Percentiles rank a stretch among this genome's conserved stretches.
phyloP scores from a whole-genome alignment of 2,113 vertebrate species.

The Octodon degus region DNA sequence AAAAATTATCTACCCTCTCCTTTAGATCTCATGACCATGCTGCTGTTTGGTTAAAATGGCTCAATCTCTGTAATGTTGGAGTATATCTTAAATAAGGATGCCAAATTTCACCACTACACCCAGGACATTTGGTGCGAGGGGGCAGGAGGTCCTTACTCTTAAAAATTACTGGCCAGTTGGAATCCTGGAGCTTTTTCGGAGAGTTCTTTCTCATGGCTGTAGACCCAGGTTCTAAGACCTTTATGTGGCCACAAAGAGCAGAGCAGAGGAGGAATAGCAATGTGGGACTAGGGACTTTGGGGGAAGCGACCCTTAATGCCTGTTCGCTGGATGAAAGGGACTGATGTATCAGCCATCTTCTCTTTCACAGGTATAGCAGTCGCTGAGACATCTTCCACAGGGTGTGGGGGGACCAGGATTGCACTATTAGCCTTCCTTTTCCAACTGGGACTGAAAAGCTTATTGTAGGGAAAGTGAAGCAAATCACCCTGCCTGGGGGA shows the following conservation, averaged over 20 bases:
- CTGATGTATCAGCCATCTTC: too few relatives aligned
- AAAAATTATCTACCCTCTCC: not conserved
- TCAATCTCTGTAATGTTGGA: constrained; percentile 67
- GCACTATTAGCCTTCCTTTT: accelerated
- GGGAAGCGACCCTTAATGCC: not conserved
- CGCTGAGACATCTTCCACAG: not conserved
- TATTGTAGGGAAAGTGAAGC: not conserved
- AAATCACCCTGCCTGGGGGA: not conserved
- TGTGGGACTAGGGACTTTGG: accelerated
- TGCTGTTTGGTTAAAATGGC: constrained; percentile 66
- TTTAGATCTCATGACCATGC: constrained; percentile 56
- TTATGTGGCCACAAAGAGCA: not conserved
- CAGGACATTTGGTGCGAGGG: not conserved
- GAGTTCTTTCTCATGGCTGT: not conserved
- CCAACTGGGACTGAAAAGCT: not conserved
- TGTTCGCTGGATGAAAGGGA: not conserved
- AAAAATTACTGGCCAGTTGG: not conserved
- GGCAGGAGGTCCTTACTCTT: too few relatives aligned
- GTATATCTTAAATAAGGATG: constrained; percentile 75
- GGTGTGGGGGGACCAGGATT: accelerated
- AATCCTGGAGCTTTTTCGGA: not conserved
- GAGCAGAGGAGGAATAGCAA: not conserved
- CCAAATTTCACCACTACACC: constrained; percentile 56
- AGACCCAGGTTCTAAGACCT: not conserved
- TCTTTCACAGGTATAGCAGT: not conserved